Evolutionary conservation across 2,797 vertebrate species (phyloP), one percentile per base, ranked within the genome.

Genomic region (Pantherophis vulpinus): DNA sequence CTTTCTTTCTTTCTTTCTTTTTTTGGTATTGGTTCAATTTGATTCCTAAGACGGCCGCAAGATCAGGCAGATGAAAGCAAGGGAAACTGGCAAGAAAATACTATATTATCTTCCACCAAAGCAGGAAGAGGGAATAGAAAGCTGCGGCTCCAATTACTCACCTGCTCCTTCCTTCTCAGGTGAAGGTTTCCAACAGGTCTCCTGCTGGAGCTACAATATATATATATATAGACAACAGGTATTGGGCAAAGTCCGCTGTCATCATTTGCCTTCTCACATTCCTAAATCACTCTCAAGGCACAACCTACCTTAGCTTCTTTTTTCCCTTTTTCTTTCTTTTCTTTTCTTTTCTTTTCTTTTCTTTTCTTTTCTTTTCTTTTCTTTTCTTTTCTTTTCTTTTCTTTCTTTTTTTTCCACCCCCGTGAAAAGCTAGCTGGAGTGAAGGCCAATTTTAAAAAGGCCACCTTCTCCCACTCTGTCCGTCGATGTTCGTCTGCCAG

Each of bases 171-270:
- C 94, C 95, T 91, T 95, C 91, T 93, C 93, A 95, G 97, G 94
- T 66, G 63, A 93, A 93, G 23, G 32, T 95, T 96, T 95, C 96
- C 94, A 59, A 96, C 96, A 96, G 95, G 95, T 95, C 94, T 94
- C 95, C 94, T 93, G 58, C 96, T 4, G 96, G 93, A 95, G 93
- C 94, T 91, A 95, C 95, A 94, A 95, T 97, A 97, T 98, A 98
- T 98, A 98, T 96, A 74, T 20, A 59, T 18, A 56, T 14, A 97
- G 96, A 95, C 94, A 89, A 70, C 93, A 97, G 97, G 97, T 97
- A 97, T 97, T 98, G 97, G 97, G 97, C 97, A 98, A 98, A 98
- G 97, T 97, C 96, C 95, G 95, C 96, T 96, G 95, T 98, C 97
- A 79, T 79, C 37, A 23, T 83, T 97, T 97, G 97, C 97, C 94